phyloP scores from a whole-genome alignment of 2,888 invertebrate genomes.

The Phyto melanocephala region DNA sequence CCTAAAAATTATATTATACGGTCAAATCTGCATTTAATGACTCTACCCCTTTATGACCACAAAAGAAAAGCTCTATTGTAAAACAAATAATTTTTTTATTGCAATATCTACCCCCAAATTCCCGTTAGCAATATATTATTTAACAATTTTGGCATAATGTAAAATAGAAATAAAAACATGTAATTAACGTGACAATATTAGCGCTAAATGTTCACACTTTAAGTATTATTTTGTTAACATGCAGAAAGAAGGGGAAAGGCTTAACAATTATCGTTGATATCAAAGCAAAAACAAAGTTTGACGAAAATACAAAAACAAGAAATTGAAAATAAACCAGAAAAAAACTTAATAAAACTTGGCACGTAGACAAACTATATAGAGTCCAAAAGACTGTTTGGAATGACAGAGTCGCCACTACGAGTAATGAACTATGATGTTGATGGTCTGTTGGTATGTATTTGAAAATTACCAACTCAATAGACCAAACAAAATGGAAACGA shows the following conservation, averaged over 20 bases:
- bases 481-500: slow-evolving; percentile 25
- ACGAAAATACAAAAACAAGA: slow-evolving; percentile 12
- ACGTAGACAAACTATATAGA: slow-evolving; percentile 45
- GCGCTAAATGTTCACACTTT: slow-evolving; percentile 35
- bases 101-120: too few species aligned
- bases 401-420: slow-evolving; percentile 12
- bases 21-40: too few species aligned
- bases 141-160: slow-evolving; percentile 25
- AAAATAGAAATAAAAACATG: neutral
- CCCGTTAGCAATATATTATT: neutral
- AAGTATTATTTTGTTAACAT: too few species aligned
- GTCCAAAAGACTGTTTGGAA: neutral
- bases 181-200: slow-evolving; percentile 33
- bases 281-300: too few species aligned
- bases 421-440: neutral
- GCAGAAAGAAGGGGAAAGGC: neutral
- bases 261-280: neutral
- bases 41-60: too few species aligned
- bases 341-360: slow-evolving; percentile 44
- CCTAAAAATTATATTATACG: too few species aligned
- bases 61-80: too few species aligned
- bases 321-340: neutral
- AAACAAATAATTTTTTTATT: too few species aligned
- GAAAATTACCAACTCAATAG: slow-evolving; percentile 26
- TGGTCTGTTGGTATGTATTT: neutral